Conservation (phyloP, 2,797 vertebrate species). For the Malacoctenus gilli region DNA sequence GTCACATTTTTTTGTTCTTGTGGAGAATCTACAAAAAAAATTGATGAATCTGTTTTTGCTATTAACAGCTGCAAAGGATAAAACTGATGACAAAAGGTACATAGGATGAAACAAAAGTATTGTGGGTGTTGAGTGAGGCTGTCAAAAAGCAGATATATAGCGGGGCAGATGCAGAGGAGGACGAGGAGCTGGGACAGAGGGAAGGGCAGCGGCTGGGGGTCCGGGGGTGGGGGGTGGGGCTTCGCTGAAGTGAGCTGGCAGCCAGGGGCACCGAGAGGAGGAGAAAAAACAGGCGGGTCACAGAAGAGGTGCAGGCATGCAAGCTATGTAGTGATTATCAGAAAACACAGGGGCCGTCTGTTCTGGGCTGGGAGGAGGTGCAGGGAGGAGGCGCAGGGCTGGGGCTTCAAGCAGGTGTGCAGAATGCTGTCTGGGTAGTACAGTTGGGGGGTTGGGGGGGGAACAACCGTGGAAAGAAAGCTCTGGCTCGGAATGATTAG, state of each 20-base stretch:
- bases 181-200: background rate
- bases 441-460: constrained; percentile 7
- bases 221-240: constrained; percentile 14
- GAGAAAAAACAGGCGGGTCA: constrained; percentile 45
- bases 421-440: constrained; percentile 34
- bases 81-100: constrained; percentile 51
- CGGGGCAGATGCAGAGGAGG: constrained; percentile 63
- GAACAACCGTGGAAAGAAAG: constrained; percentile 22
- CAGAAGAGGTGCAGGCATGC: constrained; percentile 73
- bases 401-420: constrained; percentile 80
- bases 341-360: constrained; percentile 80
- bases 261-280: constrained; percentile 47
- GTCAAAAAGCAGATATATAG: constrained; percentile 74
- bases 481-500: constrained; percentile 24
- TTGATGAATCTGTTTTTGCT: too few species aligned
- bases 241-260: constrained; percentile 65
- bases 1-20: too few species aligned
- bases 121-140: constrained; percentile 68
- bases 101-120: constrained; percentile 57
- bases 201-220: constrained; percentile 5
- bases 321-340: constrained; percentile 84
- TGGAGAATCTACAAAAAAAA: too few species aligned
- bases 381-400: constrained; percentile 66
- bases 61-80: constrained; percentile 56
- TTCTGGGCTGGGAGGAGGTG: constrained; percentile 69